phyloP scores from a whole-genome alignment of 2,888 invertebrate species.

The Agrenia bidenticulata region DNA sequence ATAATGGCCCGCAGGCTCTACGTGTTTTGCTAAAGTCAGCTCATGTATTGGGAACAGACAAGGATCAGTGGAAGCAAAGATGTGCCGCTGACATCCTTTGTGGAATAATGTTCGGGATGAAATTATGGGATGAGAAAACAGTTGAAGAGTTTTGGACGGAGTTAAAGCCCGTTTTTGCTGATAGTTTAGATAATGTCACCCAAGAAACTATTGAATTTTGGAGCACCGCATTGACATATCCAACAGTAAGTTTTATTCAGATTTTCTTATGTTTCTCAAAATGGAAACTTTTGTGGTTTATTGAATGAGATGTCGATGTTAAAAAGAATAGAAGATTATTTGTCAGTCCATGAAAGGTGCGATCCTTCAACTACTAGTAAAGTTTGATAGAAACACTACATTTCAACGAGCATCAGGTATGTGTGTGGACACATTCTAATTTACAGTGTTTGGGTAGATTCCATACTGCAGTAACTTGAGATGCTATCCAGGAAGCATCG shows the following conservation, averaged over 20 bases:
- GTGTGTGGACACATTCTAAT: neutral
- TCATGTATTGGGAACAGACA: conserved; percentile 55
- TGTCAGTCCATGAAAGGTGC: too few species aligned
- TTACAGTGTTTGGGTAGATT: conserved; percentile 22
- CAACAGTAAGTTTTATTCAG: conserved; percentile 37
- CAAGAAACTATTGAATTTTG: conserved; percentile 60
- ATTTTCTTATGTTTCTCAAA: neutral
- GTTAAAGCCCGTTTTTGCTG: conserved; percentile 58
- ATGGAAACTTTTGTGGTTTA: neutral
- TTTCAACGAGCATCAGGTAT: too few species aligned
- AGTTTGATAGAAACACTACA: too few species aligned
- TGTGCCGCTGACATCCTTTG: conserved; percentile 62
- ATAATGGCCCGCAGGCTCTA: conserved; percentile 46
- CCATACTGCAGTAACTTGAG: conserved; percentile 40
- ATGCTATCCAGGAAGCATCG: conserved; percentile 46
- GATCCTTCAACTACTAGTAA: too few species aligned
- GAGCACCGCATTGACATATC: conserved; percentile 53
- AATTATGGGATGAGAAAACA: conserved; percentile 59
- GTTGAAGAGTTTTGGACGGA: conserved; percentile 57
- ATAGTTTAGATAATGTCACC: conserved; percentile 58
- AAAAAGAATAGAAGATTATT: too few species aligned
- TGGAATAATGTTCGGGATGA: conserved; percentile 60
- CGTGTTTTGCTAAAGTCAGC: conserved; percentile 34
- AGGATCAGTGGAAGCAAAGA: conserved; percentile 60
- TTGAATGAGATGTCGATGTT: neutral